These are phyloP conservation scores for Andricus quercusramuli DNA, from an alignment of 2,888 invertebrate genomes.

Conservation along the genomic window DNA sequence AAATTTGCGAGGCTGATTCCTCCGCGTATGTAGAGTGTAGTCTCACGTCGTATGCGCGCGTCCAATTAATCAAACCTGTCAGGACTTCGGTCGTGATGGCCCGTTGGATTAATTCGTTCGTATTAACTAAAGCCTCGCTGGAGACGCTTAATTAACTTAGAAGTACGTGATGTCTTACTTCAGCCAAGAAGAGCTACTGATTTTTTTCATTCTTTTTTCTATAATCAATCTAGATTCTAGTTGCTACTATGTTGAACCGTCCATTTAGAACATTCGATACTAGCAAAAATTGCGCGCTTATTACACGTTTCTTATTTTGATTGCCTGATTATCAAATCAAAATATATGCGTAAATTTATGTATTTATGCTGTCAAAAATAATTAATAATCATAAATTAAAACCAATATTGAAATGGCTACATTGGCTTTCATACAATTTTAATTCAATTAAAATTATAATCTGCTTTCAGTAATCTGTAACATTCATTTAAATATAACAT, in stretches of 20 bases:
- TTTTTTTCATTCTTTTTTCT: not conserved
- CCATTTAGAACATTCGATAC: not conserved
- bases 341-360: too few relatives aligned
- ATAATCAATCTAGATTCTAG: not conserved
- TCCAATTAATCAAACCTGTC: constrained; percentile 65
- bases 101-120: constrained; percentile 64
- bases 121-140: constrained; percentile 61
- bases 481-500: too few relatives aligned
- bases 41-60: constrained; percentile 47
- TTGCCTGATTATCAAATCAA: too few relatives aligned
- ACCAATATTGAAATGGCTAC: too few relatives aligned
- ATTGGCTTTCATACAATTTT: too few relatives aligned
- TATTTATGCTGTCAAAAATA: too few relatives aligned
- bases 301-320: too few relatives aligned
- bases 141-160: constrained; percentile 46
- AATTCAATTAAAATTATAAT: too few relatives aligned
- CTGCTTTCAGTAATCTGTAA: too few relatives aligned
- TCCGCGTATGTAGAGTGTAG: constrained; percentile 44
- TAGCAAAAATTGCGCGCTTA: too few relatives aligned
- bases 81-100: constrained; percentile 45
- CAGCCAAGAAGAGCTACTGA: not conserved
- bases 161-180: constrained; percentile 39
- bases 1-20: constrained; percentile 70
- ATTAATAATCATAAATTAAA: too few relatives aligned
- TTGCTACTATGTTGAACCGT: not conserved